Evolutionary conservation across 2,797 vertebrate genomes (phyloP).

Genomic region (Enteromius argenteus): DNA sequence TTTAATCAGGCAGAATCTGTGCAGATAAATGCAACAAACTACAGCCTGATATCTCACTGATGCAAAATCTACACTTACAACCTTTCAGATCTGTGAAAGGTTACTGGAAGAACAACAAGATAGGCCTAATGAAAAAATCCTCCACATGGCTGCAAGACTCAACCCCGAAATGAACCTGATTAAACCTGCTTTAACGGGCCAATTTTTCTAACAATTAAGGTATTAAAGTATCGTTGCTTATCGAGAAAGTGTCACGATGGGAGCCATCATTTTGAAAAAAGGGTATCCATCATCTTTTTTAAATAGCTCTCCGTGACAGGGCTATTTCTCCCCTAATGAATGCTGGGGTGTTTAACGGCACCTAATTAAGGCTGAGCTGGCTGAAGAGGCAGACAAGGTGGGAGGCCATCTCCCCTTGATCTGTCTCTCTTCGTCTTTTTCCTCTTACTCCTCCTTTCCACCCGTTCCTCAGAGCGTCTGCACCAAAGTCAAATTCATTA

Average conservation of each 20-base stretch:
- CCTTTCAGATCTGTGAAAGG: conserved; percentile 24
- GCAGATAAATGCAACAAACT: neutral
- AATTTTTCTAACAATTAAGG: conserved; percentile 90
- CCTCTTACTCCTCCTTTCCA: conserved; percentile 60
- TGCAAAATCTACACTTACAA: neutral
- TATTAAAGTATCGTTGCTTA: conserved; percentile 95
- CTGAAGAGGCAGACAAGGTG: conserved; percentile 76
- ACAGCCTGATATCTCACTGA: neutral
- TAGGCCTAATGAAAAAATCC: conserved; percentile 22
- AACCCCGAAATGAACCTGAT: conserved; percentile 75
- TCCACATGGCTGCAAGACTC: conserved; percentile 46
- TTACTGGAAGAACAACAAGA: conserved; percentile 11
- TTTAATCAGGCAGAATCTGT: neutral
- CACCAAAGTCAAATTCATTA: conserved; percentile 83
- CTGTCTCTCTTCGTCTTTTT: conserved; percentile 41
- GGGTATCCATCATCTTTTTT: conserved; percentile 82
- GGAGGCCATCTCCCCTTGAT: conserved; percentile 73
- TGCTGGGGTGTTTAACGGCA: conserved; percentile 77
- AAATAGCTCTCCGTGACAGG: conserved; percentile 79
- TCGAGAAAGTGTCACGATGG: conserved; percentile 84
- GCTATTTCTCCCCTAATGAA: conserved; percentile 81
- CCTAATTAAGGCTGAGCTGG: conserved; percentile 86
- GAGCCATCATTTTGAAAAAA: conserved; percentile 76
- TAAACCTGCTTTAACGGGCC: conserved; percentile 85
- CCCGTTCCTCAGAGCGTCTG: conserved; percentile 48